Conservation (phyloP, 2,888 invertebrate genomes). For the Protophormia terraenovae region DNA sequence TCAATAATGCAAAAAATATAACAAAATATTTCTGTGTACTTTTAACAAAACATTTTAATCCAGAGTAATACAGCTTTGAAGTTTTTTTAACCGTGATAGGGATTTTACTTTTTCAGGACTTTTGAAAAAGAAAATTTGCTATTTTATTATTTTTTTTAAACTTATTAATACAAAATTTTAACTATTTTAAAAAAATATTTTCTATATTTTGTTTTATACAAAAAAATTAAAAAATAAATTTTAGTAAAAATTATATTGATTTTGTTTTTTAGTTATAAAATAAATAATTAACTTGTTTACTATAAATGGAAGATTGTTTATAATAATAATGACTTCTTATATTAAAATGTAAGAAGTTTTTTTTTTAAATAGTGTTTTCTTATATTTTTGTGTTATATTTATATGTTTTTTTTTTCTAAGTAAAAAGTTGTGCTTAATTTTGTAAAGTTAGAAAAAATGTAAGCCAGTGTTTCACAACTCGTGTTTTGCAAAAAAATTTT, state of each 20-base stretch:
- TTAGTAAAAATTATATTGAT: neutral
- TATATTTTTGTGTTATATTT: no score
- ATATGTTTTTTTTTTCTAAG: conserved; percentile 49
- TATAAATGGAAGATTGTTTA: conserved; percentile 64
- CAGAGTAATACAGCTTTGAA: no score
- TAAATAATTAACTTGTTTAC: conserved; percentile 70
- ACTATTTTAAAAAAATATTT: conserved; percentile 33
- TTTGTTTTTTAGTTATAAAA: conserved; percentile 48
- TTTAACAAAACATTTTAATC: no score
- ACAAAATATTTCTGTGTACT: no score
- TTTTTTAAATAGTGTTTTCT: conserved; percentile 60
- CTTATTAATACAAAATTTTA: conserved; percentile 18
- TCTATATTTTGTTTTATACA: conserved; percentile 40
- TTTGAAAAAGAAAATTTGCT: conserved; percentile 19
- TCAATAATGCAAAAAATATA: no score
- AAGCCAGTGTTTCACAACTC: conserved; percentile 68
- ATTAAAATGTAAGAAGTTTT: conserved; percentile 68
- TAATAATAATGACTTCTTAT: conserved; percentile 44
- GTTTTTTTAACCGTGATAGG: no score
- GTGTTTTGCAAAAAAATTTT: conserved; percentile 64
- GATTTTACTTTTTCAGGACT: neutral
- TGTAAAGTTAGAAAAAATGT: conserved; percentile 60
- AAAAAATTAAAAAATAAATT: conserved; percentile 3
- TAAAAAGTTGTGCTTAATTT: conserved; percentile 58
- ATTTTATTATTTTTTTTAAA: conserved; percentile 30